Evolutionary conservation across 2,113 vertebrate genomes (phyloP), one percentile per base, ranked within the genome.

Genomic region (Prolemur simus): DNA sequence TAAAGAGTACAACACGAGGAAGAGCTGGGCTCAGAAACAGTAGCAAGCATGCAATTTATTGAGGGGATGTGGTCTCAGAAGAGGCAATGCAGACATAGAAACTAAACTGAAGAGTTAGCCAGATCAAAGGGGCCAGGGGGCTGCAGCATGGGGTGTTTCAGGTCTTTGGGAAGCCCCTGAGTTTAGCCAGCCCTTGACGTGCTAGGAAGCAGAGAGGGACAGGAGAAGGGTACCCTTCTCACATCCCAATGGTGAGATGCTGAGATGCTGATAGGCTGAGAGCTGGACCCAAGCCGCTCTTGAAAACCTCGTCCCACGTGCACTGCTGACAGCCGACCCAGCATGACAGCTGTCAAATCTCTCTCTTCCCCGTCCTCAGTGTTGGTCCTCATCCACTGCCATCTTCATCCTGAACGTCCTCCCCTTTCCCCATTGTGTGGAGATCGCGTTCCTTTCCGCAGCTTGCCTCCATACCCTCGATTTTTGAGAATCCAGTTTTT

Each of bases 171-270:
- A 49, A 39, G 18, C 34, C 25, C 17, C n/a, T 34, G 25, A 74
- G 23, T 39, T 32, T 11, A 37, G 39, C 8, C 23, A 37, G 14
- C 4, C n/a, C 9, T 17, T 37, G 32, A 17, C 1, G 0, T 20
- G 29, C 1, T 20, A 20, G 29, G 21, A 63, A 73, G 23, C 17
- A 73, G 52, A 37, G 34, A 29, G 52, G 5, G 7, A 15, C 42
- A 13, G 56, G 29, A 45, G 20, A 20, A 29, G 39, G 45, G 0
- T 1, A 1, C 1, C 54, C 49, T 81, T 18, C 11, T 69, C 37
- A 18, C 1, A 5, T 29, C 76, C 42, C 1, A 0, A 0, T 78
- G 32, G 21, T 20, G 71, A 49, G 0, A 2, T 0, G 0, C 27
- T 11, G 20, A 27, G 0, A 1, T 0, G 0, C 27, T 23, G 29